Conservation (phyloP, 2,888 invertebrate species). For the Oligia fasciuncula region DNA sequence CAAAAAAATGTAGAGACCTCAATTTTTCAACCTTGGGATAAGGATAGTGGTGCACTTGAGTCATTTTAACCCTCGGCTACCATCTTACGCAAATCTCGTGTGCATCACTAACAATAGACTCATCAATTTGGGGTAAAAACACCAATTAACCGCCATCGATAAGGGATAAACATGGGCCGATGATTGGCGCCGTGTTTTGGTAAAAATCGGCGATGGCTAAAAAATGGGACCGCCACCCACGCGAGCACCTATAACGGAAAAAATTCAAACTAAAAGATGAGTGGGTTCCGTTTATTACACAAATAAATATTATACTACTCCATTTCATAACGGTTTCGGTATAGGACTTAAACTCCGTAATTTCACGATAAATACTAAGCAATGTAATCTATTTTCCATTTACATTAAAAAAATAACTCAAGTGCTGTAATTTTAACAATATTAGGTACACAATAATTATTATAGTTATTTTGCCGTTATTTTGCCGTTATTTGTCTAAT, state of each 20-base stretch:
- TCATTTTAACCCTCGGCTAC: constrained; percentile 67
- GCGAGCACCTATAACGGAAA: constrained; percentile 59
- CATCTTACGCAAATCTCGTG: constrained; percentile 76
- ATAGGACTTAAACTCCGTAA: neutral
- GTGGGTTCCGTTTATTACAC: constrained; percentile 49
- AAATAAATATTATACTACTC: neutral
- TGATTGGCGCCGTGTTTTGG: constrained; percentile 77
- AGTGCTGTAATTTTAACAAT: too few relatives aligned
- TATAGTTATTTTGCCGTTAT: too few relatives aligned
- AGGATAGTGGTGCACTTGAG: constrained; percentile 36
- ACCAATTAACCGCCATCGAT: constrained; percentile 81
- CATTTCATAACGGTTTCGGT: too few relatives aligned
- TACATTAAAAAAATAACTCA: too few relatives aligned
- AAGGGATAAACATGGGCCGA: constrained; percentile 74
- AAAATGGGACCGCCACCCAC: constrained; percentile 73
- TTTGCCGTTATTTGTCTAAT: too few relatives aligned
- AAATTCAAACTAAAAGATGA: neutral
- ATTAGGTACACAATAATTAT: too few relatives aligned
- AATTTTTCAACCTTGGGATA: constrained; percentile 12
- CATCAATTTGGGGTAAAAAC: constrained; percentile 78
- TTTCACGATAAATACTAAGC: neutral
- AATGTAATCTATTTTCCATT: too few relatives aligned
- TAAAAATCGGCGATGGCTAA: constrained; percentile 67
- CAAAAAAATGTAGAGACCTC: constrained; percentile 15
- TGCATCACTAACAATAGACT: constrained; percentile 60